These are phyloP conservation scores for Eupithecia insigniata DNA, from an alignment of 2,888 invertebrate genomes.

Conservation along the genomic window DNA sequence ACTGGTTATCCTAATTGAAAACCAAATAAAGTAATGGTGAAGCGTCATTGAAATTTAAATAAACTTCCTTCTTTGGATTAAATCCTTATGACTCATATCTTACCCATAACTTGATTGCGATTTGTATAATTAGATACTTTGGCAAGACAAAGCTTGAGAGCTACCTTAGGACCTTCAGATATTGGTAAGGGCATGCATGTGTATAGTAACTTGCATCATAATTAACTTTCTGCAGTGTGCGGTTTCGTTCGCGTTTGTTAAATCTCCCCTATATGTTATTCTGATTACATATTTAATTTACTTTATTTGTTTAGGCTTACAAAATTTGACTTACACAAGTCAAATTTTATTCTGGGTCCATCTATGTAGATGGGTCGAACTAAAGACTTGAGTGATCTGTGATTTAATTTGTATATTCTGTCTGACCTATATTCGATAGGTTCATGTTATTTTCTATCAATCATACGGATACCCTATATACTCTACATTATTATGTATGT, in stretches of 20 bases:
- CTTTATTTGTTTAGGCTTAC: too few species aligned
- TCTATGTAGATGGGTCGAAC: too few species aligned
- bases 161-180: constrained; percentile 49
- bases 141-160: constrained; percentile 51
- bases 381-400: neutral
- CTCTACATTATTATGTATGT: too few species aligned
- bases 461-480: neutral
- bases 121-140: constrained; percentile 49
- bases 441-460: neutral
- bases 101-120: constrained; percentile 50
- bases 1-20: constrained; percentile 30
- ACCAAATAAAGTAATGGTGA: constrained; percentile 34
- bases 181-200: constrained; percentile 56
- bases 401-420: neutral
- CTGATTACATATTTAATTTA: too few species aligned
- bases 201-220: constrained; percentile 49
- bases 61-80: constrained; percentile 46
- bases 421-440: neutral
- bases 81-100: constrained; percentile 51
- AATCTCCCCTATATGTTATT: neutral
- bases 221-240: constrained; percentile 30
- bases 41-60: constrained; percentile 22
- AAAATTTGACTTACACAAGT: too few species aligned
- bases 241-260: neutral
- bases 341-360: neutral